Base-by-base conservation (phyloP, 2,113 vertebrate species). In the Rynchops niger region DNA sequence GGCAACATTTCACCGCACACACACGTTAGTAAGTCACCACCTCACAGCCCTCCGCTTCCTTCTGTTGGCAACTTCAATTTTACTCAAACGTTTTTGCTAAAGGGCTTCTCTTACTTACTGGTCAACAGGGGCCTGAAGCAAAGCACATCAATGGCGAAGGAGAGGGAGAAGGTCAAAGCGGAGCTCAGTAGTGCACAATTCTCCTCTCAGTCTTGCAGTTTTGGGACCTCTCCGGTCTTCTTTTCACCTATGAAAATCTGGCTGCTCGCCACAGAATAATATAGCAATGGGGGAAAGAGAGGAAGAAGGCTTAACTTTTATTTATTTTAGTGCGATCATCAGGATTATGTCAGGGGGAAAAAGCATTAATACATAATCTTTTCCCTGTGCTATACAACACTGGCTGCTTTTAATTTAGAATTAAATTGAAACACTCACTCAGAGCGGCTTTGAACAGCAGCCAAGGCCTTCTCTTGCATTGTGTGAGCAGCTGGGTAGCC, bases 281-380 rank as follows among this genome's bases (percentile, higher is more conserved):
- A 70, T 45, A 96, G 96, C 69, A 95, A 96, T 16, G 4, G 95
- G 97, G 91, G 88, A 97, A 93, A 92, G 94, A 96, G 82, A 70
- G 32, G 69, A 98, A 98, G 96, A 92, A 95, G 91, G 97, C 97
- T 98, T 95, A 97, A 98, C 95, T 98, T 98, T 95, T 98, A 98
- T 99, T 99, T 99, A 98, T 99, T 99, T 99, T 99, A 98, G 98
- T 98, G 97, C 98, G 95, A 99, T 99, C 98, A 98, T 99, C 98
- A 98, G 98, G 98, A 99, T 99, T 99, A 98, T 97, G 98, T 97
- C 88, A 97, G 97, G 98, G 98, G 98, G 98, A 98, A 98, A 98
- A 96, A 82, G 95, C 98, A 98, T 98, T 99, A 98, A 98, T 98
- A 98, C 98, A 98, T 99, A 99, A 99, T 99, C 98, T 98, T 97